phyloP scores from a whole-genome alignment of 2,113 vertebrate species.

The Benitochromis conjunctus region DNA sequence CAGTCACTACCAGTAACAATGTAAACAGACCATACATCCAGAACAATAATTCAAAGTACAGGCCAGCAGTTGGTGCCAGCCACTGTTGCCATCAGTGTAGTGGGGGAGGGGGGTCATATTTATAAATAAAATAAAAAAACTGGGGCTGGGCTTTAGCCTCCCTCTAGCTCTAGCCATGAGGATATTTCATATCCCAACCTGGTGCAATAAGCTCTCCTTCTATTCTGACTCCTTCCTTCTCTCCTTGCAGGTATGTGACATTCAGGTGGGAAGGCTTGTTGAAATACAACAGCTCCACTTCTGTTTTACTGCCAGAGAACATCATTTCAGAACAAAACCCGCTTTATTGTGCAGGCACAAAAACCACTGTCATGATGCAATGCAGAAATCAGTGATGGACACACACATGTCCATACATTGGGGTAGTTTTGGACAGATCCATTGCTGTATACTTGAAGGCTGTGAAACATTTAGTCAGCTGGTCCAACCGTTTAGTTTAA shows the following conservation, averaged over 20 bases:
- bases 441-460: not conserved
- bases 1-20: not conserved
- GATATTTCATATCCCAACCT: slow-evolving; percentile 49
- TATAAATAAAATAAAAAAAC: not conserved
- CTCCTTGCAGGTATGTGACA: slow-evolving; percentile 42
- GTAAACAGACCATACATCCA: not conserved
- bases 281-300: slow-evolving; percentile 7
- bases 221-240: slow-evolving; percentile 3
- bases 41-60: not conserved
- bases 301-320: not conserved
- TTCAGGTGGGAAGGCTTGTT: slow-evolving; percentile 17
- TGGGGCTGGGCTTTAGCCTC: slow-evolving; percentile 51
- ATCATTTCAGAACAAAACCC: not conserved
- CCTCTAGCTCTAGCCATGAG: slow-evolving; percentile 37
- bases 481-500: slow-evolving; percentile 11
- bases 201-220: slow-evolving; percentile 22
- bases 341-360: not conserved
- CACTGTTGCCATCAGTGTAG: slow-evolving; percentile 45
- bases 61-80: slow-evolving; percentile 39
- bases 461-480: not conserved
- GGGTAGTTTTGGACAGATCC: not conserved
- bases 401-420: not conserved
- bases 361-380: not conserved
- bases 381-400: not conserved
- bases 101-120: slow-evolving; percentile 49